phyloP scores from a whole-genome alignment of 1,140 invertebrate genomes.

The Coboldia fuscipes region DNA sequence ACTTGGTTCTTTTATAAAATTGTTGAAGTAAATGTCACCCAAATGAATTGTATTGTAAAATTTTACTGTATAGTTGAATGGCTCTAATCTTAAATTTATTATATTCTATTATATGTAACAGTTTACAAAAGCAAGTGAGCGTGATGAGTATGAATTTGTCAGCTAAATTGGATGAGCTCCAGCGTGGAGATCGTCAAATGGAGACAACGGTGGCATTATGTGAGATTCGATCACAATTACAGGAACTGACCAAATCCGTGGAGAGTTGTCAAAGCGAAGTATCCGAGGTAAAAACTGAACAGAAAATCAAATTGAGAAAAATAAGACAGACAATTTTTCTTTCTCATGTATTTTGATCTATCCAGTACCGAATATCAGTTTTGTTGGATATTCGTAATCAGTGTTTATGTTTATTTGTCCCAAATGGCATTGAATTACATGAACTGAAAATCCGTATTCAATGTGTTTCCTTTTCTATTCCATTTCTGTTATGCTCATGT shows the following conservation, averaged over 20 bases:
- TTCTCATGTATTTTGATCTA: too few relatives aligned
- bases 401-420: too few relatives aligned
- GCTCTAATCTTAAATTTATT: too few relatives aligned
- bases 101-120: constrained; percentile 18
- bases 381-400: too few relatives aligned
- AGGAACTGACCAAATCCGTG: constrained; percentile 79
- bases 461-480: too few relatives aligned
- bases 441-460: too few relatives aligned
- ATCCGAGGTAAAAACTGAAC: constrained; percentile 50
- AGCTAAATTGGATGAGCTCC: constrained; percentile 76
- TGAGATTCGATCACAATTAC: constrained; percentile 73
- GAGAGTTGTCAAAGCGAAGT: constrained; percentile 85
- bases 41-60: constrained; percentile 9
- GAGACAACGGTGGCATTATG: constrained; percentile 76
- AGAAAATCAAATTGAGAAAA: too few relatives aligned
- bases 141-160: constrained; percentile 89
- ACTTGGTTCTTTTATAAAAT: constrained; percentile 5
- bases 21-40: constrained; percentile 7
- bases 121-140: constrained; percentile 88
- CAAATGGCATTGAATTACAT: too few relatives aligned
- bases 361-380: too few relatives aligned
- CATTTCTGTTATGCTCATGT: not conserved
- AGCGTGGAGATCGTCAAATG: constrained; percentile 62
- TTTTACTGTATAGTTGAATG: too few relatives aligned
- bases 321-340: too few relatives aligned